Evolutionary conservation across 2,113 vertebrate species (phyloP).

Genomic region (Chascanopsetta lugubris): DNA sequence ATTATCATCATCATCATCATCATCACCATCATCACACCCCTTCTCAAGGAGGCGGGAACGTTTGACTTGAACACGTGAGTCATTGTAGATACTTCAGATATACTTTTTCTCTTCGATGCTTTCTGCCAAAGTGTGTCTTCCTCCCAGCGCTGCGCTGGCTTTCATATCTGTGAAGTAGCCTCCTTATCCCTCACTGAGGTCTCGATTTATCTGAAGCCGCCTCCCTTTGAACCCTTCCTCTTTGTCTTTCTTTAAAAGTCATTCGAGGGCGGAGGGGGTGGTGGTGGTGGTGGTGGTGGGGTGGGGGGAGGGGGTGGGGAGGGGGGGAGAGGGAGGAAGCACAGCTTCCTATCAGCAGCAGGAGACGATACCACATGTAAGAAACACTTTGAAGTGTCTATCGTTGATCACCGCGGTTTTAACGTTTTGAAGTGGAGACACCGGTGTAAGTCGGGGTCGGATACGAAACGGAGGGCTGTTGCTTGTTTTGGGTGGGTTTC

Average conservation of each 20-base stretch:
- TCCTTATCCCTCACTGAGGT: constrained; percentile 33
- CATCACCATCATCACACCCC: too few relatives aligned
- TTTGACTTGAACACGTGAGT: constrained; percentile 62
- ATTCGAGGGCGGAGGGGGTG: constrained; percentile 9
- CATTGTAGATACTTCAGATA: constrained; percentile 53
- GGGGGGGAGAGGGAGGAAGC: too few relatives aligned
- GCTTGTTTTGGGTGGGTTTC: constrained; percentile 29
- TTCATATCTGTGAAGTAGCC: constrained; percentile 60
- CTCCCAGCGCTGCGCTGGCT: constrained; percentile 51
- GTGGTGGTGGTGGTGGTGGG: too few relatives aligned
- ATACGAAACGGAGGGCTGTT: constrained; percentile 31
- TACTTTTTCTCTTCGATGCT: constrained; percentile 47
- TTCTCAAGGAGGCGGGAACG: constrained; percentile 35
- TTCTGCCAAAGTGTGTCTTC: constrained; percentile 76
- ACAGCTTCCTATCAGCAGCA: constrained; percentile 25
- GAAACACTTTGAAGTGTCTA: constrained; percentile 40
- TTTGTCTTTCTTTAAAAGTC: background rate
- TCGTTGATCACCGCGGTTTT: constrained; percentile 33
- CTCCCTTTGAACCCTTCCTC: constrained; percentile 33
- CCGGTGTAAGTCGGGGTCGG: constrained; percentile 37
- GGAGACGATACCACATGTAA: constrained; percentile 23
- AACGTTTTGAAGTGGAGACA: constrained; percentile 45
- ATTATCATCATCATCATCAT: too few relatives aligned
- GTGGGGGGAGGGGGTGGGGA: too few relatives aligned
- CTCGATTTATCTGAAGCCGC: constrained; percentile 30